Base-by-base conservation (phyloP, 1,140 invertebrate species). In the Hylaeus volcanicus region DNA sequence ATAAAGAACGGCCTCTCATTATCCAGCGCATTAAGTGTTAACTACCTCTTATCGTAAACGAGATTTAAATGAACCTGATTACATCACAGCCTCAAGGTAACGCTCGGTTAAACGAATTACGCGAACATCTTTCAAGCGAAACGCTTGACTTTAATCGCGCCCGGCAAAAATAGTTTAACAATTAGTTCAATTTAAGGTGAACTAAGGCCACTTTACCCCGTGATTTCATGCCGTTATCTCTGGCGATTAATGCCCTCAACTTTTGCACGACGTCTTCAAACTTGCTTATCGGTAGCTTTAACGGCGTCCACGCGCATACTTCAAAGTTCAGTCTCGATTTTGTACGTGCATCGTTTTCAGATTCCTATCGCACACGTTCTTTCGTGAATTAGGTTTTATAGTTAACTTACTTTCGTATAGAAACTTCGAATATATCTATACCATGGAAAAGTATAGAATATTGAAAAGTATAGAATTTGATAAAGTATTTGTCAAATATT, bases 11-110 rank as follows among this genome's bases (percentile, higher is more conserved):
- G 61, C 6, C 5, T 15, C 61, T 74, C 77, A 64, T 79, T 73
- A 79, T 65, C 64, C 60, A 70, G 60, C 5, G 15, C 60, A 74
- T 79, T 79, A 80, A 68, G 39, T 80, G 72, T 74, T 80, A 75
- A 80, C 71, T 60, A 75, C 55, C 78, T 9, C 78, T 80, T 75
- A 75, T 80, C 78, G 74, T 73, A 70, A 75, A 82, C 79, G 75
- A 75, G 79, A 75, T 87, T 83, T 86, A 81, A 86, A 87, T 70
- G 77, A 87, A 86, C 82, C 65, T 64, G 82, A 87, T 87, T 86
- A 86, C 58, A 69, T 68, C 15, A n/a, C 71, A 58, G 58, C 69
- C 69, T 26, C 56, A 45, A n/a, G 60, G 53, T 53, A 48, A 55
- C 68, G 51, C 37, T 12, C 15, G 26, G 63, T 51, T 63, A 72